These are phyloP conservation scores for Laterallus jamaicensis DNA, from an alignment of 2,113 vertebrate genomes.

Conservation along the genomic window DNA sequence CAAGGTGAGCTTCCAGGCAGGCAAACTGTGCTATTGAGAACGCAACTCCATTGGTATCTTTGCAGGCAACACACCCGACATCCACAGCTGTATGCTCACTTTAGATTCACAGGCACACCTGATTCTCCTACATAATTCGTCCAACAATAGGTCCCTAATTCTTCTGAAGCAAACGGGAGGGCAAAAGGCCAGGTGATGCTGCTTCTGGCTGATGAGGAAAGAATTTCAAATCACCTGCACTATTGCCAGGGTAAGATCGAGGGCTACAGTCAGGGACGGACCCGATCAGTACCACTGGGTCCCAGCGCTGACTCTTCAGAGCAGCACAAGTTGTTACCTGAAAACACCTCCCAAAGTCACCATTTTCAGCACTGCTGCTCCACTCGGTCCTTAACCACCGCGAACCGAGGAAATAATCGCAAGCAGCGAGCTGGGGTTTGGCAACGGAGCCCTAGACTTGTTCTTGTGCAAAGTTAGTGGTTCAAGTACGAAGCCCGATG, in stretches of 20 bases:
- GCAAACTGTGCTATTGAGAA: not conserved
- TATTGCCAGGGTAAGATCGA: not conserved
- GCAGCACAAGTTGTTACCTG: not conserved
- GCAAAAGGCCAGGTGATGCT: not conserved
- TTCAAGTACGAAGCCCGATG: not conserved
- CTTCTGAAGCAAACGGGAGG: not conserved
- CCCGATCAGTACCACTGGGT: not conserved
- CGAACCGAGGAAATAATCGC: not conserved
- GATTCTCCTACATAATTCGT: not conserved
- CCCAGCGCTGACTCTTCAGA: not conserved
- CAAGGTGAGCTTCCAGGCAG: not conserved
- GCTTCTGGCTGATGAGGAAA: not conserved
- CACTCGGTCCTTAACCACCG: not conserved
- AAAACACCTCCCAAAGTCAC: not conserved
- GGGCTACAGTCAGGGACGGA: not conserved
- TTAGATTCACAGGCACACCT: not conserved
- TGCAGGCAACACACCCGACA: not conserved
- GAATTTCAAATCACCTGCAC: not conserved
- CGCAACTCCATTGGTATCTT: not conserved
- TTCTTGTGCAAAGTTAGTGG: not conserved
- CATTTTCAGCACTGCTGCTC: not conserved
- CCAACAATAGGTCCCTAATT: not conserved
- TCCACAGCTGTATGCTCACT: not conserved
- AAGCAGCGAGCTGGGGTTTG: not conserved
- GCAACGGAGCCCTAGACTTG: not conserved